Percentiles rank a stretch among this genome's conserved stretches.
These are phyloP conservation scores for Xyliphius kryptos DNA, from an alignment of 2,113 vertebrate genomes.

Conservation along the genomic window DNA sequence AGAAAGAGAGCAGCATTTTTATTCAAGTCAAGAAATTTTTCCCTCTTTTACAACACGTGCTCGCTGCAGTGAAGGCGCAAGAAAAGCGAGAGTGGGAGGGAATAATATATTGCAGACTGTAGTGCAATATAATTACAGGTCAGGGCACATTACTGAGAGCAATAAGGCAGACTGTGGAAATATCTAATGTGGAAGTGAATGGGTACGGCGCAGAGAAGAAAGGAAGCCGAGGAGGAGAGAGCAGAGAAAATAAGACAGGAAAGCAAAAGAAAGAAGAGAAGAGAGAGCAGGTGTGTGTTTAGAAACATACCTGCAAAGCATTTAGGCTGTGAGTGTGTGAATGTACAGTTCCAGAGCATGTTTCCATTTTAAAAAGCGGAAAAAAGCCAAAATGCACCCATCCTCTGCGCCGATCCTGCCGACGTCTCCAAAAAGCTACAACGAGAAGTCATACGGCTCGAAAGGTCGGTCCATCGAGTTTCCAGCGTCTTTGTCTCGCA, in stretches of 20 bases:
- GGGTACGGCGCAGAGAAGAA: conserved; percentile 10
- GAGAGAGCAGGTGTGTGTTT: not conserved
- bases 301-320: conserved; percentile 26
- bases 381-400: not conserved
- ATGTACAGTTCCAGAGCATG: conserved; percentile 12
- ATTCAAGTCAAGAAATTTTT: conserved; percentile 2
- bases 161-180: not conserved
- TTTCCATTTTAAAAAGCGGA: conserved; percentile 28
- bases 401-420: not conserved
- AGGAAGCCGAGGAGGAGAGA: not conserved
- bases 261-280: too few relatives aligned
- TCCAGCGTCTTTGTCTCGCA: not conserved
- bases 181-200: not conserved
- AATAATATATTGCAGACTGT: not conserved
- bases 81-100: conserved; percentile 2
- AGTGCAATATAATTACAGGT: conserved; percentile 20
- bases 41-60: not conserved
- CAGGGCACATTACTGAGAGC: conserved; percentile 24
- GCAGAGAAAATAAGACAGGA: not conserved
- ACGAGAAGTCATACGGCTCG: conserved; percentile 19
- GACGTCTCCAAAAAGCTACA: conserved; percentile 27
- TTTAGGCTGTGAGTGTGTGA: conserved; percentile 22
- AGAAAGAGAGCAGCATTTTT: not conserved
- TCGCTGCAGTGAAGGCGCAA: not conserved
- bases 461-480: conserved; percentile 10